phyloP scores from a whole-genome alignment of 64 coral and sea anemone genomes.

The Anthopleura sola region DNA sequence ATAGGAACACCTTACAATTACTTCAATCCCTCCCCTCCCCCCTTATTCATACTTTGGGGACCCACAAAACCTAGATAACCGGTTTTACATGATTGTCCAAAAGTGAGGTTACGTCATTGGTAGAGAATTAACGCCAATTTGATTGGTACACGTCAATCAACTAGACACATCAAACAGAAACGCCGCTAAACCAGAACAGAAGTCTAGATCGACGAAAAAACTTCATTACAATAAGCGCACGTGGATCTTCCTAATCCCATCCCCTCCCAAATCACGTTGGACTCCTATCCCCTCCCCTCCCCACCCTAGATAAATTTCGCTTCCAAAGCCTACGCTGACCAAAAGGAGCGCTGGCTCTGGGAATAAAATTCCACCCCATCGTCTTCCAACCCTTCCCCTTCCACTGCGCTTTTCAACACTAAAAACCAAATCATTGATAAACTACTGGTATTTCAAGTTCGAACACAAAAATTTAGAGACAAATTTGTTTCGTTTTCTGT shows the following conservation, averaged over 20 bases:
- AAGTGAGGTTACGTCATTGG: neutral
- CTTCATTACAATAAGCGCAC: neutral
- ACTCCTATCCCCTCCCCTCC: neutral
- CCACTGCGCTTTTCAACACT: too few species aligned
- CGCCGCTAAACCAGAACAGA: neutral
- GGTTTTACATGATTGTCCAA: neutral
- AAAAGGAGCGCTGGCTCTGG: neutral
- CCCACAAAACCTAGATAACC: conserved; percentile 9
- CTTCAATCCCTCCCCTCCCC: conserved; percentile 6
- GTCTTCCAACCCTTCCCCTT: too few species aligned
- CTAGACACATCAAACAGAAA: neutral
- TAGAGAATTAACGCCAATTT: neutral
- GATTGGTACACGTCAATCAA: neutral
- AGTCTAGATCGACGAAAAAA: neutral
- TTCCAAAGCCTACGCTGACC: neutral
- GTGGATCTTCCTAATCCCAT: neutral
- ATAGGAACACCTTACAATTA: conserved; percentile 18
- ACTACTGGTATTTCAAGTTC: too few species aligned
- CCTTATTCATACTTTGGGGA: neutral
- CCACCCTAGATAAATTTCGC: neutral
- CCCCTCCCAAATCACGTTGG: neutral
- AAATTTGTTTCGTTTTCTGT: neutral
- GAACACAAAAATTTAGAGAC: too few species aligned
- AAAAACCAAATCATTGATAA: too few species aligned
- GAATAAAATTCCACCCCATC: too few species aligned